A percentile compares a stretch with the other conserved stretches of the same genome.
Conservation (phyloP, 2,888 invertebrate species). For the Cabera pusaria region DNA sequence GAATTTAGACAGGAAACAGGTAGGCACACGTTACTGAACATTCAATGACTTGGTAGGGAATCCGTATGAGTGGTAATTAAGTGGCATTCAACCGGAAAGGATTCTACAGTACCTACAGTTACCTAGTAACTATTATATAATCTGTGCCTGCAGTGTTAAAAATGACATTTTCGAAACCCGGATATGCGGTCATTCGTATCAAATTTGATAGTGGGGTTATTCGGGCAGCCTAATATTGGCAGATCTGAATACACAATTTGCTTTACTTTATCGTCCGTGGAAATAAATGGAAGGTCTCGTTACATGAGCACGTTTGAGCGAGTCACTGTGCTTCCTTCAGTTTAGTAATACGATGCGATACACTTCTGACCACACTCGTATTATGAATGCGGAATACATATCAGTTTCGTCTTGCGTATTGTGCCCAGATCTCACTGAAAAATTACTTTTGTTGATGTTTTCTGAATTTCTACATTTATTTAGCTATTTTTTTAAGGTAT, state of each 20-base stretch:
- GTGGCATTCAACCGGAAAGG: no score
- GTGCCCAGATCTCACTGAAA: slow-evolving; percentile 28
- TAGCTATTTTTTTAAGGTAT: no score
- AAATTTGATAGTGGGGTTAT: background rate
- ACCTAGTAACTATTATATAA: no score
- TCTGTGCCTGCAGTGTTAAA: no score
- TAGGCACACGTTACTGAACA: no score
- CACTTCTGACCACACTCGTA: slow-evolving; percentile 15
- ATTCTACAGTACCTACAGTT: no score
- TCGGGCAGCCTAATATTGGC: background rate
- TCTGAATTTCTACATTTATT: background rate
- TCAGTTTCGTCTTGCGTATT: slow-evolving; percentile 15
- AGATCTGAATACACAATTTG: no score
- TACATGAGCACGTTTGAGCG: slow-evolving; percentile 52
- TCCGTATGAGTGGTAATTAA: no score
- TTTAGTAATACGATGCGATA: slow-evolving; percentile 26
- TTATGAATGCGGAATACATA: slow-evolving; percentile 15
- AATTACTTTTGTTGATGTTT: slow-evolving; percentile 21
- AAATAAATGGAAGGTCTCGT: slow-evolving; percentile 22
- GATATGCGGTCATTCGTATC: background rate
- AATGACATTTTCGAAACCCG: no score
- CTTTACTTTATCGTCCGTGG: slow-evolving; percentile 11
- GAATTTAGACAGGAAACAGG: no score
- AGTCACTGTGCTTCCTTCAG: slow-evolving; percentile 38
- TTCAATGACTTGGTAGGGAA: no score